Evolutionary conservation across 2,797 vertebrate species (phyloP).

Genomic region (Chrosomus eos): DNA sequence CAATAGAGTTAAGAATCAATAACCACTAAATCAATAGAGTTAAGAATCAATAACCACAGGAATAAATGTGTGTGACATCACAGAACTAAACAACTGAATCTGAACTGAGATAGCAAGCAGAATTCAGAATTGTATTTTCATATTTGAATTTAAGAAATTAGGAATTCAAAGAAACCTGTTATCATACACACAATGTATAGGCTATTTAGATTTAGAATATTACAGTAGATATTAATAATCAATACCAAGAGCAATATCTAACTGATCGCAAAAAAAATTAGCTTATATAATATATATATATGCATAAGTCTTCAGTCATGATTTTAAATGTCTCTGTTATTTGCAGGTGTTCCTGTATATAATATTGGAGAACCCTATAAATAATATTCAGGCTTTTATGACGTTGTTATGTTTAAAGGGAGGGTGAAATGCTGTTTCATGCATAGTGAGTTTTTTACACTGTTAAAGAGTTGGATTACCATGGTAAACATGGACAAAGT

Average conservation of each 20-base stretch:
- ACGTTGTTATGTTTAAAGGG: no score
- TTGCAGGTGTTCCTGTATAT: neutral
- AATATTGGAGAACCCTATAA: neutral
- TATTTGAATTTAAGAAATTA: neutral
- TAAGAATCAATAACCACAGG: neutral
- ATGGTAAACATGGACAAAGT: no score
- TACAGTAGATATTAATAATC: neutral
- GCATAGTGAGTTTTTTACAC: no score
- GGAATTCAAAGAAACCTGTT: neutral
- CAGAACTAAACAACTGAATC: neutral
- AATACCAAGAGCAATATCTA: neutral
- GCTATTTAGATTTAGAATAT: neutral
- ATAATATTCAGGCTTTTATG: neutral
- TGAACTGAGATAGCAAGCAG: neutral
- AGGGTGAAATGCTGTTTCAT: no score
- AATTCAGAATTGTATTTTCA: neutral
- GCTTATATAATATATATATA: no score
- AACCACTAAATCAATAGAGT: neutral
- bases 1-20: neutral
- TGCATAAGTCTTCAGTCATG: no score
- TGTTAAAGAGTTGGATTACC: no score
- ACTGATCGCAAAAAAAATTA: no score
- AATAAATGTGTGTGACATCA: neutral
- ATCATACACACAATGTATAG: neutral
- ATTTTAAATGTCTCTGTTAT: neutral